Conservation (phyloP, 2,888 invertebrate genomes). For the Lagria hirta region DNA sequence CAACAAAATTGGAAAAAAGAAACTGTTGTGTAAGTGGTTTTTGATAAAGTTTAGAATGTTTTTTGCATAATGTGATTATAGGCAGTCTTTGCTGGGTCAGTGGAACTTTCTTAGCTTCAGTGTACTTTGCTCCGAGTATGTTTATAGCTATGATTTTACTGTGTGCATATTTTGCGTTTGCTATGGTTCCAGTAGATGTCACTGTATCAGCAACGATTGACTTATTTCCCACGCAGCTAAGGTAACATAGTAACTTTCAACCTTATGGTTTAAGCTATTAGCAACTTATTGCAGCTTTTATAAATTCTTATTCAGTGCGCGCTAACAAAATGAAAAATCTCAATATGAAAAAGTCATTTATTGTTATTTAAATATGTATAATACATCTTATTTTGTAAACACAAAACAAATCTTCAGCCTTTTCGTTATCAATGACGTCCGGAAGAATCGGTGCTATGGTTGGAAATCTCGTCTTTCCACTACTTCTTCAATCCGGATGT, state of each 20-base stretch:
- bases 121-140: conserved; percentile 60
- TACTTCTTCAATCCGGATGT: conserved; percentile 11
- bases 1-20: conserved; percentile 56
- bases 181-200: conserved; percentile 60
- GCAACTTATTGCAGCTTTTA: no score
- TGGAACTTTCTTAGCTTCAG: conserved; percentile 53
- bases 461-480: conserved; percentile 10
- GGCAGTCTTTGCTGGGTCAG: conserved; percentile 44
- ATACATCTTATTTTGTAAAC: no score
- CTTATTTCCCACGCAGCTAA: conserved; percentile 64
- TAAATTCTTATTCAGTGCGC: no score
- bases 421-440: conserved; percentile 8
- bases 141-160: conserved; percentile 58
- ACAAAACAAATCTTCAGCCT: conserved; percentile 11
- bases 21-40: conserved; percentile 56
- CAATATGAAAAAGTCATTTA: no score
- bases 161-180: conserved; percentile 57
- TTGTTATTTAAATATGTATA: no score
- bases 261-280: no score
- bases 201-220: conserved; percentile 63
- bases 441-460: conserved; percentile 10
- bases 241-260: no score
- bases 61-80: conserved; percentile 24
- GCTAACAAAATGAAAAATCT: no score
- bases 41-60: conserved; percentile 5